Percentiles rank a stretch among this genome's conserved stretches.
These are phyloP conservation scores for Capreolus pygargus DNA, from an alignment of 2,113 vertebrate genomes.

Conservation along the genomic window DNA sequence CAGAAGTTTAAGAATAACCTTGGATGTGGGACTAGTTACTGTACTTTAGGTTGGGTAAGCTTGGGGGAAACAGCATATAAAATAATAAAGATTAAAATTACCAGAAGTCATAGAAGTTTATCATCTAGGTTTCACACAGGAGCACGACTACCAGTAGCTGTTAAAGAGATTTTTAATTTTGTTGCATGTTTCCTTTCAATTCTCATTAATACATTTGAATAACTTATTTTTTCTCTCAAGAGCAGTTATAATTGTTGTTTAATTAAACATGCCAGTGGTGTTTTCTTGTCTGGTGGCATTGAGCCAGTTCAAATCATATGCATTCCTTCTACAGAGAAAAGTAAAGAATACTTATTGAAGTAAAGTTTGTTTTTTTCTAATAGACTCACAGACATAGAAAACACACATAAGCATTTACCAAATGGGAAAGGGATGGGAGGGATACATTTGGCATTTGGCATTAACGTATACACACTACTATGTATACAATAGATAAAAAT, in stretches of 20 bases:
- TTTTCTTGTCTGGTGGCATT: neutral
- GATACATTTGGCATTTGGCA: neutral
- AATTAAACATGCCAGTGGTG: neutral
- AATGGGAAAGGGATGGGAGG: neutral
- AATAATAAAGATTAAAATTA: neutral
- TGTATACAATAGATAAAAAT: neutral
- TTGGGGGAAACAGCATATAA: neutral
- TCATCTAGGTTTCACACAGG: neutral
- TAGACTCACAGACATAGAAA: neutral
- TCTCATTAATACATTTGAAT: neutral
- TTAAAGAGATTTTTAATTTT: neutral
- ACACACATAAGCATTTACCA: neutral
- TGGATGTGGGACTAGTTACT: neutral
- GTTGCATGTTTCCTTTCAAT: neutral
- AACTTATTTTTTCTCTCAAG: neutral
- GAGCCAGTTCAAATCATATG: neutral
- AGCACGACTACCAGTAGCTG: neutral
- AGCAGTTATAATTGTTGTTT: neutral
- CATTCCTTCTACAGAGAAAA: neutral
- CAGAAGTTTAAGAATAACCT: neutral
- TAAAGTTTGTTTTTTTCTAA: neutral
- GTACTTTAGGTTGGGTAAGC: neutral
- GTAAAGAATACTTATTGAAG: neutral
- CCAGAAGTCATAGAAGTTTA: neutral
- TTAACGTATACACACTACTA: neutral